phyloP scores from a whole-genome alignment of 2,888 invertebrate genomes.

The Synanthedon vespiformis region DNA sequence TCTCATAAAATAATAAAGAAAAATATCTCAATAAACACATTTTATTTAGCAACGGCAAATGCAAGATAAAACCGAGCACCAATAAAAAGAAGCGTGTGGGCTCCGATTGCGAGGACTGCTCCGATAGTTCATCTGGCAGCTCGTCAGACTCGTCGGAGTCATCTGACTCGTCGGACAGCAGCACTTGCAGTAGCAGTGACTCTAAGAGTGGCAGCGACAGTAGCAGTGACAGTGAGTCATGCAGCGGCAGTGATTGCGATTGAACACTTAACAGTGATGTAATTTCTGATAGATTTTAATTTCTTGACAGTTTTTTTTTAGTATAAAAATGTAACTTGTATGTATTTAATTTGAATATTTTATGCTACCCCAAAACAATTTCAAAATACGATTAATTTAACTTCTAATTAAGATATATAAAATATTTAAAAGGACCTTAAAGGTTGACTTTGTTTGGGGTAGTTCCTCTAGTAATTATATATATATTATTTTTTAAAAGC shows the following conservation, averaged over 20 bases:
- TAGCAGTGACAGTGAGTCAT: constrained; percentile 31
- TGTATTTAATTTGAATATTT: background rate
- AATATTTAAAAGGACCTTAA: too few relatives aligned
- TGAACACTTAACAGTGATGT: background rate
- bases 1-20: too few relatives aligned
- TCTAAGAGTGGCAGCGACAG: constrained; percentile 38
- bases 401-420: too few relatives aligned
- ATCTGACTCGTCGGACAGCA: constrained; percentile 36
- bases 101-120: constrained; percentile 37
- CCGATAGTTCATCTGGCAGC: constrained; percentile 38
- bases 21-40: too few relatives aligned
- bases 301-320: constrained; percentile 1
- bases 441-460: too few relatives aligned
- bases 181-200: constrained; percentile 28
- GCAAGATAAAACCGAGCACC: constrained; percentile 30
- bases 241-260: constrained; percentile 33
- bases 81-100: constrained; percentile 45
- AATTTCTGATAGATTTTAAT: constrained; percentile 1
- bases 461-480: too few relatives aligned
- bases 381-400: too few relatives aligned
- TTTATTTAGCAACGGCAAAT: constrained; percentile 37
- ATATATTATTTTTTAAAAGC: too few relatives aligned
- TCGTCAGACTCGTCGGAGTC: constrained; percentile 41
- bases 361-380: too few relatives aligned
- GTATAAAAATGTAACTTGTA: background rate